A percentile compares a stretch with the other conserved stretches of the same genome.
Conservation (phyloP, 2,113 vertebrate genomes). For the Poeciliopsis occidentalis region DNA sequence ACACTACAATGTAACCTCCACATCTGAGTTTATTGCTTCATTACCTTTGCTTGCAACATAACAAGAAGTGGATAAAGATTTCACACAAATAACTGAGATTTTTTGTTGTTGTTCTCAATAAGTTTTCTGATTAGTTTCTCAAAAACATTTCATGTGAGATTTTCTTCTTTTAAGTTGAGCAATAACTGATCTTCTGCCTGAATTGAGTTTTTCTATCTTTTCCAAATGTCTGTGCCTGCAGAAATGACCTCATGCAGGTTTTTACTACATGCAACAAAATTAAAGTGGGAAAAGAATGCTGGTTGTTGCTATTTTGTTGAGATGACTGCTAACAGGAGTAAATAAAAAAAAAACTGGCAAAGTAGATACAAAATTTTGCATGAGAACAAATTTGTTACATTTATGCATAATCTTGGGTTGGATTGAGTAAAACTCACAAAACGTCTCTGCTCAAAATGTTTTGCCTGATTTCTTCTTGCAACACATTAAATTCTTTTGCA, state of each 20-base stretch:
- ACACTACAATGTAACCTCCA: neutral
- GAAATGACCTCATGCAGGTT: neutral
- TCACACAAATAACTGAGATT: neutral
- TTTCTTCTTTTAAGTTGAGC: neutral
- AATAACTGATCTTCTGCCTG: too few relatives aligned
- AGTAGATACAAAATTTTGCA: neutral
- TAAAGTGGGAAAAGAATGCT: neutral
- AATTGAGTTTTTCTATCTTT: neutral
- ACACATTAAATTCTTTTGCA: neutral
- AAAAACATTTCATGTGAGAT: neutral
- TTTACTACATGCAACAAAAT: too few relatives aligned
- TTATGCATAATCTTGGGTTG: neutral
- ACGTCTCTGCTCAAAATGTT: too few relatives aligned
- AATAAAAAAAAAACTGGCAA: neutral
- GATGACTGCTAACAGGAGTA: neutral
- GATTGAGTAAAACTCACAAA: neutral
- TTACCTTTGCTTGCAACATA: neutral
- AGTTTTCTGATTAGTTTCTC: neutral
- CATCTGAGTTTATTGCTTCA: neutral
- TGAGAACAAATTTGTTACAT: neutral
- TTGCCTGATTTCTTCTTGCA: too few relatives aligned
- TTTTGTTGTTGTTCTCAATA: too few relatives aligned
- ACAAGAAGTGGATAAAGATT: neutral
- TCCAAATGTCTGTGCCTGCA: neutral
- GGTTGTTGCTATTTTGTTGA: neutral